Evolutionary conservation across 2,797 vertebrate genomes (phyloP).

Genomic region (Enteromius mattozi): DNA sequence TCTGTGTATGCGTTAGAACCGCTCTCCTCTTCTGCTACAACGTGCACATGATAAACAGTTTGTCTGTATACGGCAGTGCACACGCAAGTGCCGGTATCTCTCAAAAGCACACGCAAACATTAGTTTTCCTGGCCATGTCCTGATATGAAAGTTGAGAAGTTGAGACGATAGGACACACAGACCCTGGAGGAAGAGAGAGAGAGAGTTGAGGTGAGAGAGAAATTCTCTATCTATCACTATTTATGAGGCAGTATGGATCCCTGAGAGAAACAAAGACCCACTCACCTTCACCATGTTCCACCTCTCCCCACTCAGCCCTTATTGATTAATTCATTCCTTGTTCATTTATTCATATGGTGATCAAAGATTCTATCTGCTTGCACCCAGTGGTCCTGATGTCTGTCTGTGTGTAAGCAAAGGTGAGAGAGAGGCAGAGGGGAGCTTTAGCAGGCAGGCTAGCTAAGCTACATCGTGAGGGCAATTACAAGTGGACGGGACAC

Average conservation of each 20-base stretch:
- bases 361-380: slow-evolving; percentile 52
- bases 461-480: slow-evolving; percentile 25
- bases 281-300: slow-evolving; percentile 51
- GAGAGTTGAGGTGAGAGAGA: slow-evolving; percentile 19
- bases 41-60: slow-evolving; percentile 22
- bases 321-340: slow-evolving; percentile 56
- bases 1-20: slow-evolving; percentile 57
- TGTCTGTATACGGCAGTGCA: not conserved
- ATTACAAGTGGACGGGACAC: slow-evolving; percentile 37
- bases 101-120: slow-evolving; percentile 5
- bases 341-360: slow-evolving; percentile 56
- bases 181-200: slow-evolving; percentile 52
- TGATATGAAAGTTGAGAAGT: slow-evolving; percentile 16
- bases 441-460: slow-evolving; percentile 41
- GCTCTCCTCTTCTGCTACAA: not conserved
- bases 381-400: slow-evolving; percentile 31
- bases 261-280: slow-evolving; percentile 47
- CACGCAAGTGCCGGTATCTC: not conserved
- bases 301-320: slow-evolving; percentile 38
- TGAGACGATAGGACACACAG: not conserved
- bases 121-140: not conserved
- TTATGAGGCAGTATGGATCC: slow-evolving; percentile 52
- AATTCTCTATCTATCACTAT: slow-evolving; percentile 65
- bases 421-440: slow-evolving; percentile 13
- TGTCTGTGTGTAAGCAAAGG: slow-evolving; percentile 42